Conservation (phyloP, 1,140 invertebrate species). For the Caenorhabditis remanei region DNA sequence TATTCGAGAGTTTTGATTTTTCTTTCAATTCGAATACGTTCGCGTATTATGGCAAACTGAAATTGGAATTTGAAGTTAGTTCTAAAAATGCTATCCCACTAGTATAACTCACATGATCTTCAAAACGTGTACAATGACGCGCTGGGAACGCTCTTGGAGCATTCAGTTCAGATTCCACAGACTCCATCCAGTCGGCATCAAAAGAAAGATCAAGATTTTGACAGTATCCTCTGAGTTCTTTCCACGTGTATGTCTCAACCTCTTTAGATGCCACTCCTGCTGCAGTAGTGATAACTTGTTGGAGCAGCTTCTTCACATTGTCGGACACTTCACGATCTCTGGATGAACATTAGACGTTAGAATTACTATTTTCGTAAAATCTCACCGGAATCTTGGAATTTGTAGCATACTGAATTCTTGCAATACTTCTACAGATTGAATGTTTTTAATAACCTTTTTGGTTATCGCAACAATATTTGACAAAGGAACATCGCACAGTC, state of each 20-base stretch:
- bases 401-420: conserved; percentile 15
- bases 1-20: conserved; percentile 26
- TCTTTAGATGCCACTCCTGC: not conserved
- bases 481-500: conserved; percentile 16
- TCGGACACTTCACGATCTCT: conserved; percentile 17
- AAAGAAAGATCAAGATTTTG: conserved; percentile 6
- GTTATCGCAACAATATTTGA: not conserved
- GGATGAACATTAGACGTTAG: not conserved
- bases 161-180: not conserved
- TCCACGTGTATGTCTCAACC: conserved; percentile 12
- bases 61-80: not conserved
- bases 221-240: not conserved
- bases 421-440: not conserved
- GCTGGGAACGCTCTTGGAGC: not conserved
- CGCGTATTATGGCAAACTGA: conserved; percentile 22
- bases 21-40: conserved; percentile 13
- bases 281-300: not conserved
- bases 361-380: no score
- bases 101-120: conserved; percentile 44
- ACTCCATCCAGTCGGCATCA: not conserved
- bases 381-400: conserved; percentile 23
- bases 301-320: not conserved
- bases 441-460: not conserved
- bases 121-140: conserved; percentile 33
- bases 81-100: not conserved